A percentile compares a stretch with the other conserved stretches of the same genome.
These are phyloP conservation scores for Megathymus violae DNA, from an alignment of 1,140 invertebrate species.

Conservation along the genomic window DNA sequence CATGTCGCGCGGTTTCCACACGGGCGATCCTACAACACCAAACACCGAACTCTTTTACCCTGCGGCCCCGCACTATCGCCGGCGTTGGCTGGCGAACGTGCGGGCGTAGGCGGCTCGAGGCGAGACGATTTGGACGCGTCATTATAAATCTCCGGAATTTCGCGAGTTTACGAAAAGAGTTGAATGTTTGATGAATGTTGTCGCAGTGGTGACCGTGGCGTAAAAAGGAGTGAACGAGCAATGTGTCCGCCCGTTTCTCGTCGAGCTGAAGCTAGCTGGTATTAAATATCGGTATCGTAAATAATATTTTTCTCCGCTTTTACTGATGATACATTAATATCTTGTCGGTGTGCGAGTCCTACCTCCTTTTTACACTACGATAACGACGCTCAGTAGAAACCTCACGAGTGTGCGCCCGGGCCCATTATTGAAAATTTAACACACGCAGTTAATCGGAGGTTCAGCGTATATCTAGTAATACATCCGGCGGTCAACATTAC, in stretches of 20 bases:
- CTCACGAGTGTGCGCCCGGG: slow-evolving; percentile 27
- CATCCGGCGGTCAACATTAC: slow-evolving; percentile 66
- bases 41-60: slow-evolving; percentile 83
- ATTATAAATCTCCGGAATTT: slow-evolving; percentile 50
- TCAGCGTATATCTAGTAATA: slow-evolving; percentile 15
- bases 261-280: slow-evolving; percentile 32
- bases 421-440: slow-evolving; percentile 6
- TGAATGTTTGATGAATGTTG: slow-evolving; percentile 84
- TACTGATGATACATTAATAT: neutral
- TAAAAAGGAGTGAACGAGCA: slow-evolving; percentile 26
- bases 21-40: slow-evolving; percentile 92
- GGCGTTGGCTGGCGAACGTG: slow-evolving; percentile 2
- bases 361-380: slow-evolving; percentile 30
- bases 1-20: no score
- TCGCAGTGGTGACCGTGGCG: slow-evolving; percentile 45
- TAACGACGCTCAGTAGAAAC: slow-evolving; percentile 23
- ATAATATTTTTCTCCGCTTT: neutral
- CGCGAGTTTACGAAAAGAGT: slow-evolving; percentile 73
- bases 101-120: slow-evolving; percentile 33
- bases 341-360: neutral
- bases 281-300: neutral
- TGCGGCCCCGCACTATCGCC: slow-evolving; percentile 36
- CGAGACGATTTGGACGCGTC: slow-evolving; percentile 49
- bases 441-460: slow-evolving; percentile 21
- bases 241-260: slow-evolving; percentile 19